Evolutionary conservation across 2,113 vertebrate species (phyloP).

Genomic region (Chloropsis cyanopogon): DNA sequence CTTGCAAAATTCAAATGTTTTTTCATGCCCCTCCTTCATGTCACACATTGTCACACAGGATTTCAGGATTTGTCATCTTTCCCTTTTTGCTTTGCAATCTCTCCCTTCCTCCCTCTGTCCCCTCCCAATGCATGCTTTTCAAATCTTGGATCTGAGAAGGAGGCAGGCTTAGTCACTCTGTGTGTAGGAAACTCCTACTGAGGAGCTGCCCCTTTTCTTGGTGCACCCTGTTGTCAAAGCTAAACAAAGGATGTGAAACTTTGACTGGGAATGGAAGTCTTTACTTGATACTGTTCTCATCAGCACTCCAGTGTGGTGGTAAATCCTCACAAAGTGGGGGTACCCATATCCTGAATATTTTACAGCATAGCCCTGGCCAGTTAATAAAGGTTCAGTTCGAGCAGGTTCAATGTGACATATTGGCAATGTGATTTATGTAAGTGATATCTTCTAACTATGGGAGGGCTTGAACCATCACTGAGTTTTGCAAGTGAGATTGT

Average conservation of each 20-base stretch:
- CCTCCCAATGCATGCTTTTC: background rate
- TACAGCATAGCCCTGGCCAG: background rate
- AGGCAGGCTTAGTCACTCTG: background rate
- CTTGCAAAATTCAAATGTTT: background rate
- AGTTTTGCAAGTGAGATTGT: background rate
- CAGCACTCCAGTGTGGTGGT: background rate
- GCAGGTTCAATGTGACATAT: background rate
- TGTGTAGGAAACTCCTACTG: background rate
- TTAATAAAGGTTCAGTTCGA: background rate
- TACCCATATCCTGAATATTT: background rate
- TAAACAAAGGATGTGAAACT: background rate
- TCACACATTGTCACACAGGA: background rate
- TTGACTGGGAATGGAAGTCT: background rate
- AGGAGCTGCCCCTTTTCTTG: background rate
- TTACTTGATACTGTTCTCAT: background rate
- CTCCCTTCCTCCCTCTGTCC: background rate
- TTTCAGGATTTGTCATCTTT: background rate
- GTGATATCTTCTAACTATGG: background rate
- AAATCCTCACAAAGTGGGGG: background rate
- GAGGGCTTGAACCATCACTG: background rate
- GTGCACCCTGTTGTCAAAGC: background rate
- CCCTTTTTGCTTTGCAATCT: background rate
- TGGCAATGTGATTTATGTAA: background rate
- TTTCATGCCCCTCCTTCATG: background rate
- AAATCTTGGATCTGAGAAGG: background rate